A percentile compares a stretch with the other conserved stretches of the same genome.
phyloP scores from a whole-genome alignment of 2,797 vertebrate species.

The Sphenopsis melanotis region DNA sequence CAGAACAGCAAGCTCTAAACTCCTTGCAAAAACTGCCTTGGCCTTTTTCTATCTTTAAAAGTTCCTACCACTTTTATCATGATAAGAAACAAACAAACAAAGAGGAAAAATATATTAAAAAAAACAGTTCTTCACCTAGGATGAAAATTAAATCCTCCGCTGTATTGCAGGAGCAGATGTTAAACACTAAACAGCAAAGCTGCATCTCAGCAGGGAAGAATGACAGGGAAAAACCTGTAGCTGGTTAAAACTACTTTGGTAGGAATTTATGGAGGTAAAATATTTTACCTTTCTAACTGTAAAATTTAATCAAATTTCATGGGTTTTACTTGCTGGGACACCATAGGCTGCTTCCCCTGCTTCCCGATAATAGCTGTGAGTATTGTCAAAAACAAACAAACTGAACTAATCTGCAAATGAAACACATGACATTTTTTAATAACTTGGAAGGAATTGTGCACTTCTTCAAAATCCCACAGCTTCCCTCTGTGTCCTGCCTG shows the following conservation, averaged over 20 bases:
- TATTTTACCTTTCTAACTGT: background rate
- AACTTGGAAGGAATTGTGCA: background rate
- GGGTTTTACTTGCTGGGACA: background rate
- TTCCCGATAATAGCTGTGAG: background rate
- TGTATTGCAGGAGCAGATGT: constrained; percentile 5
- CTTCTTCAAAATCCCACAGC: background rate
- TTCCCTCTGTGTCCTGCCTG: background rate
- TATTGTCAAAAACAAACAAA: background rate
- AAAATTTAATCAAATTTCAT: background rate
- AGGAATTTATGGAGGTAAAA: background rate
- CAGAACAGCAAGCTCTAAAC: background rate
- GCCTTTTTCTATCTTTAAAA: background rate
- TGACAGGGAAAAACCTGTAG: background rate
- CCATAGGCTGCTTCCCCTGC: background rate
- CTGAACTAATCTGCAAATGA: background rate
- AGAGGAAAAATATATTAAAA: background rate
- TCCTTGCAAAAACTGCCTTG: background rate
- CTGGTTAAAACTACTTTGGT: background rate
- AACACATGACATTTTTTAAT: background rate
- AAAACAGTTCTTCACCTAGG: background rate
- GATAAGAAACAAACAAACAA: background rate
- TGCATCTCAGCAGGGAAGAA: background rate
- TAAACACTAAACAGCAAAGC: background rate
- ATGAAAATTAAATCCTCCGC: background rate
- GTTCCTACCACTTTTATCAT: background rate